Evolutionary conservation across 1,140 invertebrate species (phyloP), one percentile per base, ranked within the genome.

Genomic region (Scaptomyza pallida): DNA sequence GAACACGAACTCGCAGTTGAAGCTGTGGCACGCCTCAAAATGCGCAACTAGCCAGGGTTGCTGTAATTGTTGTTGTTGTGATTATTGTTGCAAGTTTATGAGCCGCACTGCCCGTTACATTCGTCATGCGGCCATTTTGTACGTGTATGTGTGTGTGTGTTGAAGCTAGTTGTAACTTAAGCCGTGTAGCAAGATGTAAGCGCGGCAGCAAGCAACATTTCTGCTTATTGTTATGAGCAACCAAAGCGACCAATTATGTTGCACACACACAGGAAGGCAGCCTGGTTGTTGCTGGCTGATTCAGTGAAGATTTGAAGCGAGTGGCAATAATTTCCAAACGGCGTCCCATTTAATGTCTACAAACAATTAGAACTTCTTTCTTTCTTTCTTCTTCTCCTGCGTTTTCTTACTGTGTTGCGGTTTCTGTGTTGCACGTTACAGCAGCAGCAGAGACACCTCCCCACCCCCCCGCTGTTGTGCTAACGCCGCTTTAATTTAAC

Each of bases 31-130:
- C 78, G 73, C 63, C 78, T 44, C 50, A 33, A 56, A 57, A 33
- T 51, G 51, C 62, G 57, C 72, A 59, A 74, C 47, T 83, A 57
- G 64, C 63, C 17, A 30, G n/a, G 67, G 23, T 52, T 45, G 68
- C 40, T 55, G 30, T 26, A 3, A 26, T 41, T 21, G 45, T 23
- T 23, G 37, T 37, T 59, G 56, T 19, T 62, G 47, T 40, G 63
- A 44, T 80, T 79, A 56, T 72, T 85, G 80, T 64, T 75, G 80
- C 72, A 75, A 85, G 71, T 83, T 83, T 83, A 86, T 83, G 80
- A 67, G 76, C 76, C 80, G 81, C 81, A 76, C 72, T 41, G 69
- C 62, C 54, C 61, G 54, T 60, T 67, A 67, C 69, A 72, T 72
- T 67, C 61, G 68, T 65, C 68, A 71, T 71, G 62, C 61, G 61